Conservation (phyloP, 2,113 vertebrate species). For the Amblyornis subalaris region DNA sequence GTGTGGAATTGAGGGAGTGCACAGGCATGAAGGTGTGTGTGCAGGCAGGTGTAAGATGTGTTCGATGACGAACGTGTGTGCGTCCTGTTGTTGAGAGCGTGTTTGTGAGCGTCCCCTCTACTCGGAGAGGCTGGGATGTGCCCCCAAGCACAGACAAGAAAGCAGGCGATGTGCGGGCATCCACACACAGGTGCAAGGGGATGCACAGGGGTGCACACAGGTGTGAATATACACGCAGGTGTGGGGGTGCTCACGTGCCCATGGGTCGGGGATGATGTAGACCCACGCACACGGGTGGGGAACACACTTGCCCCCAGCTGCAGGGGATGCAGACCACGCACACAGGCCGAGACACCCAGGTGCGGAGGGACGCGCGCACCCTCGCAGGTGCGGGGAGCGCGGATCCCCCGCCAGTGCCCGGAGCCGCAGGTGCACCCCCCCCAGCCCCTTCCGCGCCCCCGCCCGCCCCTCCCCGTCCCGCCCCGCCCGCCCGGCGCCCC, state of each 20-base stretch:
- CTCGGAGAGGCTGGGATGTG: background rate
- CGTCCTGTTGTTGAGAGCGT: fast-evolving
- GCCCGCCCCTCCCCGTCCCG: too few relatives aligned
- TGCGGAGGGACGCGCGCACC: background rate
- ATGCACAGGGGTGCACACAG: too few relatives aligned
- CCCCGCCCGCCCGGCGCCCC: too few relatives aligned
- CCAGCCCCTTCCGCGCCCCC: background rate
- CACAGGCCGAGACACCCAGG: background rate
- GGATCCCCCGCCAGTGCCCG: background rate
- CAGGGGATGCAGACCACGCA: background rate
- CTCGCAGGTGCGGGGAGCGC: background rate
- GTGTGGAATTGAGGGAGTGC: background rate
- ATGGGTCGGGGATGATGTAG: background rate
- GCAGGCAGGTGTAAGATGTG: background rate
- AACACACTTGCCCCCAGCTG: background rate
- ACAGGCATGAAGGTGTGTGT: fast-evolving
- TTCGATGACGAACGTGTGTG: fast-evolving
- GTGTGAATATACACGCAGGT: background rate
- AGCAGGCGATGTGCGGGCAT: background rate
- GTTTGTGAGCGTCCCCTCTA: background rate
- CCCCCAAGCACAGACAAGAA: background rate
- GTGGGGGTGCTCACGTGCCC: too few relatives aligned
- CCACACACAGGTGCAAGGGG: too few relatives aligned
- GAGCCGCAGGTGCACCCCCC: background rate
- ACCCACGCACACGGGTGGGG: background rate